Base-by-base conservation (phyloP, 2,888 invertebrate species). In the Frankliniella fusca region DNA sequence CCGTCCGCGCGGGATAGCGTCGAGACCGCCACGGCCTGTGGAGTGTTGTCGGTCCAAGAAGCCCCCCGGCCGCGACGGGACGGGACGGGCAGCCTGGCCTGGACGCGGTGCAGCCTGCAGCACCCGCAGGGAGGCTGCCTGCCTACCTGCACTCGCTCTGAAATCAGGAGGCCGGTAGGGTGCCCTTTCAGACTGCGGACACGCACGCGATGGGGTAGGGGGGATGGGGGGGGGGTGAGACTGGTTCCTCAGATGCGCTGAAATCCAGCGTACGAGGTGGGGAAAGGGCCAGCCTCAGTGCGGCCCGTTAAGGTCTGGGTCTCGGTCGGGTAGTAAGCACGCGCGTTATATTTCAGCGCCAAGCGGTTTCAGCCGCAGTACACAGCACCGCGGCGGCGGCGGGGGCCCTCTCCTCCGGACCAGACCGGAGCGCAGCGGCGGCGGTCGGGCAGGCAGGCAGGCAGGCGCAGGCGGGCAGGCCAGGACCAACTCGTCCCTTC, bases 1-100 rank as follows among this genome's bases (percentile, higher is more conserved):
- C 54, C 65, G 65, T 18, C 65, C 65, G 65, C 65, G 65, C 65
- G n/a, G 65, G 65, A 65, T 65, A 65, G n/a, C 9, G 65, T 65
- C 65, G 65, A 65, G 65, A n/a, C 65, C 9, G 65, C 65, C 9
- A n/a, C n/a, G 18, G 65, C 9, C 20, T 65, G n/a, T n/a, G 65
- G 65, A 20, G 65, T n/a, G n/a, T 15, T 65, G 65, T 54, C n/a
- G 65, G 65, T 65, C 20, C n/a, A n/a, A n/a, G 65, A 65, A 9
- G n/a, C 38, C 38, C 38, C 38, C 38, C 38, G 38, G 38, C 38
- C 38, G 54, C 1, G 15, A 1, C 15, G 54, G 18, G 15, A 1
- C 15, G 15, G 54, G 54, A 2, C 12, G 15, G 18, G 54, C 18
- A 2, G 18, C 15, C 54, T 11, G 50, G 54, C 12, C 54, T 8